Percentiles rank a stretch among this genome's conserved stretches.
Evolutionary conservation across 2,888 invertebrate species (phyloP).

Genomic region (Xestia xanthographa): DNA sequence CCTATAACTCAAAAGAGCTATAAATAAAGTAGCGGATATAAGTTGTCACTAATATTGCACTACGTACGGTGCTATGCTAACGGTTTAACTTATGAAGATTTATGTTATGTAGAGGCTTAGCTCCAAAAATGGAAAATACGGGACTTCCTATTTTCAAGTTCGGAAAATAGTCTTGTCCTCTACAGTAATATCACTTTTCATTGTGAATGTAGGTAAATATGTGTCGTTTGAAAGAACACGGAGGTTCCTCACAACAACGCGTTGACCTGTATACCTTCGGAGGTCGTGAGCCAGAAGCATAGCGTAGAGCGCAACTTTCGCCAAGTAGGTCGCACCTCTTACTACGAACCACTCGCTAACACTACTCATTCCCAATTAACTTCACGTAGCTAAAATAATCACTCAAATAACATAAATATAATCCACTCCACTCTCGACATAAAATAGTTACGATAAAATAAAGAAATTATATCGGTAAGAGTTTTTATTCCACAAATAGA

Average conservation of each 20-base stretch:
- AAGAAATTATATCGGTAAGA: slow-evolving; percentile 18
- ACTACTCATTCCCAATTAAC: slow-evolving; percentile 51
- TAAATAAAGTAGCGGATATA: slow-evolving; percentile 38
- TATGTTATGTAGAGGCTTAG: background rate
- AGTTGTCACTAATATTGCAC: slow-evolving; percentile 36
- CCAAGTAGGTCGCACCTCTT: slow-evolving; percentile 69
- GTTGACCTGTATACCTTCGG: slow-evolving; percentile 78
- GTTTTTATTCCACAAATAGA: slow-evolving; percentile 37
- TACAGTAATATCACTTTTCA: background rate
- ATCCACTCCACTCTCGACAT: background rate
- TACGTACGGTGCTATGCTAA: slow-evolving; percentile 14
- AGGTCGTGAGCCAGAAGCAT: slow-evolving; percentile 81
- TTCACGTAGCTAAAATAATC: slow-evolving; percentile 24
- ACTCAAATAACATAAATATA: slow-evolving; percentile 14
- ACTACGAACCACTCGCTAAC: slow-evolving; percentile 62
- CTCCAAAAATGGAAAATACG: background rate
- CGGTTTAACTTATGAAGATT: slow-evolving; percentile 14
- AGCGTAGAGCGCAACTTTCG: slow-evolving; percentile 70
- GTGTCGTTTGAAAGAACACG: slow-evolving; percentile 72
- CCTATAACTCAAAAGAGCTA: slow-evolving; percentile 30
- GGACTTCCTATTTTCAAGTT: background rate
- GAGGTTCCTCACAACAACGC: slow-evolving; percentile 80
- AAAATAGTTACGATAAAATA: slow-evolving; percentile 8
- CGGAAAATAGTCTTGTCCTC: background rate
- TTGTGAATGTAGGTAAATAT: slow-evolving; percentile 55